phyloP scores from a whole-genome alignment of 2,888 invertebrate genomes.

The Buathra laborator region DNA sequence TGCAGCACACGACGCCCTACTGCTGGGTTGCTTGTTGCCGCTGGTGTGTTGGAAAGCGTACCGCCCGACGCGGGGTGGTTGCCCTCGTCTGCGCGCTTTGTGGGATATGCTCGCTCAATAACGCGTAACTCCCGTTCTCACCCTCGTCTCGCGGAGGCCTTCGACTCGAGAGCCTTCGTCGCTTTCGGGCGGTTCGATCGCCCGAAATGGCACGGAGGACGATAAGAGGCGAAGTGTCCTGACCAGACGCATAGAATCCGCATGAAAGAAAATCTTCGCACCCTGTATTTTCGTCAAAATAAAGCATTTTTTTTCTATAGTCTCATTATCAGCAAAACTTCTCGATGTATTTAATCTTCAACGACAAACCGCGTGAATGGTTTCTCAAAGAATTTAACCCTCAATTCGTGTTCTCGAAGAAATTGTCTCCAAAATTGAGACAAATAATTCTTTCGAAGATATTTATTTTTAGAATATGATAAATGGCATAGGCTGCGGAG shows the following conservation, averaged over 20 bases:
- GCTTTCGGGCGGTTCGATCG: constrained; percentile 20
- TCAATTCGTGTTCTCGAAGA: background rate
- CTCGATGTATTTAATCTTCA: background rate
- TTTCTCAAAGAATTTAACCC: background rate
- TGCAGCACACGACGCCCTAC: constrained; percentile 37
- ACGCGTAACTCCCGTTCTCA: constrained; percentile 80
- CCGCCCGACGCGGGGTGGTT: constrained; percentile 81
- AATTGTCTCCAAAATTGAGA: background rate
- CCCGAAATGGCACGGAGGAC: constrained; percentile 11
- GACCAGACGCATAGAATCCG: background rate
- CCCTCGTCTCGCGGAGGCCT: constrained; percentile 64
- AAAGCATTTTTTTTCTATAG: background rate
- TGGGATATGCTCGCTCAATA: constrained; percentile 85
- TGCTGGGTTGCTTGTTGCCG: constrained; percentile 39
- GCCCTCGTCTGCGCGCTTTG: constrained; percentile 84
- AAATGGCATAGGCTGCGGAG: constrained; percentile 24
- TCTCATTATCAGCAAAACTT: constrained; percentile 4
- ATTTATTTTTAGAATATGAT: constrained; percentile 54
- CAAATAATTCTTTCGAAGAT: constrained; percentile 14
- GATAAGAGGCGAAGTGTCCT: constrained; percentile 5
- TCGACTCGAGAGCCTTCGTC: constrained; percentile 28
- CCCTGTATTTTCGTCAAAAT: background rate
- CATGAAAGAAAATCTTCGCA: background rate
- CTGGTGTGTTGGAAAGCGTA: constrained; percentile 56
- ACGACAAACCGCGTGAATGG: background rate